Percentiles rank a stretch among this genome's conserved stretches.
These are phyloP conservation scores for Trachelipus rathkii DNA, from an alignment of 1,140 invertebrate genomes.

Conservation along the genomic window DNA sequence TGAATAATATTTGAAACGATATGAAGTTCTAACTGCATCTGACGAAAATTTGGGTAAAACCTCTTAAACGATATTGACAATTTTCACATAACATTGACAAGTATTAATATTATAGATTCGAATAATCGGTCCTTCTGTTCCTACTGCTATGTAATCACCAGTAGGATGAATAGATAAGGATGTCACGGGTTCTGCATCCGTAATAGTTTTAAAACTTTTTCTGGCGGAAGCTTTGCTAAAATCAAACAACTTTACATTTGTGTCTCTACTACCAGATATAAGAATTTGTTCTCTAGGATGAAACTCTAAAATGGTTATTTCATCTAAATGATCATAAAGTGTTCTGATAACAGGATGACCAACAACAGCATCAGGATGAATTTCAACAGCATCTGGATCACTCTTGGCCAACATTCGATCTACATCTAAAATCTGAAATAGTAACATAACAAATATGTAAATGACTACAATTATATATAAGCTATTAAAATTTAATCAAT, in stretches of 20 bases:
- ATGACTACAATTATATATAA: too few species aligned
- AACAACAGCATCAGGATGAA: slow-evolving; percentile 42
- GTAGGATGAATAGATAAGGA: slow-evolving; percentile 91
- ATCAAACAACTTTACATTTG: slow-evolving; percentile 93
- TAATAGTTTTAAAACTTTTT: slow-evolving; percentile 92
- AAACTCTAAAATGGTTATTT: slow-evolving; percentile 94
- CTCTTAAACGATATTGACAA: slow-evolving; percentile 78
- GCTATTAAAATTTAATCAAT: too few species aligned
- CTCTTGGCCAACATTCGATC: slow-evolving; percentile 92
- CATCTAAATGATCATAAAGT: slow-evolving; percentile 96
- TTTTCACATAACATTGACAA: slow-evolving; percentile 91
- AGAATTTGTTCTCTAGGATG: slow-evolving; percentile 90
- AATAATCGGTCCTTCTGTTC: slow-evolving; percentile 77
- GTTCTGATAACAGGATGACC: slow-evolving; percentile 94
- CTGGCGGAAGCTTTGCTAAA: slow-evolving; percentile 97
- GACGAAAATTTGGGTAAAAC: slow-evolving; percentile 65
- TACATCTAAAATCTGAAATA: slow-evolving; percentile 50
- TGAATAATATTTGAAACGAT: too few species aligned
- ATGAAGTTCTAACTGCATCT: slow-evolving; percentile 92
- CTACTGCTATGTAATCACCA: slow-evolving; percentile 89
- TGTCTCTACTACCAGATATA: slow-evolving; percentile 88
- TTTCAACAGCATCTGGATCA: slow-evolving; percentile 44
- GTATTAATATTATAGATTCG: slow-evolving; percentile 93
- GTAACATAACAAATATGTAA: too few species aligned
- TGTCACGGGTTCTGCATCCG: slow-evolving; percentile 83